Base-by-base conservation (phyloP, 2,888 invertebrate genomes). In the Dryadula phaetusa region DNA sequence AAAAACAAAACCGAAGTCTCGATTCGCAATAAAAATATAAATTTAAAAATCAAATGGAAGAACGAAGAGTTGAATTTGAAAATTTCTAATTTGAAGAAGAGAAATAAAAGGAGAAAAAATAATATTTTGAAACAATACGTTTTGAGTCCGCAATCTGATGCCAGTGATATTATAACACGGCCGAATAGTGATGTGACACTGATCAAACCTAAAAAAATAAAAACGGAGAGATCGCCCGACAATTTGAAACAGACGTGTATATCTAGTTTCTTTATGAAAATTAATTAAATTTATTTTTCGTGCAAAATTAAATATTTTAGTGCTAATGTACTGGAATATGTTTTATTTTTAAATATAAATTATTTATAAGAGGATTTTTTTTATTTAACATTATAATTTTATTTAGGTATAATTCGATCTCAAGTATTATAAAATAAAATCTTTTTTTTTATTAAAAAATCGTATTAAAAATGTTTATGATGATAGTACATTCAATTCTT, bases 191-290 rank as follows among this genome's bases (percentile, higher is more conserved):
- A 84, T 3, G 64, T 86, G 0, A 75, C 78, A 0, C 83, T 83
- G 0, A 61, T 77, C 0, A 87, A 80, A 62, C 80, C 75, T 42
- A 88, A 82, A 44, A 72, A 77, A 53, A 32, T 76, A 0, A 88
- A 82, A 69, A 72, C 66, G 0, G 82, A 83, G 1, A 87, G 81
- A 61, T 73, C 75, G 0, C 73, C 80, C 0, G 90, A 90, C 61
- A 84, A 84, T 42, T 73, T 88, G 1, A 79, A 84, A 7, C 92
- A 92, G 63, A 89, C 84, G 0, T 85, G 85, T 0, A 82, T 92
- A 20, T 76, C 83, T 5, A 87, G 73, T 25, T 91, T 90, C 69
- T 90, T 91, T 56, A 85, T 76, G 0, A 79, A 76, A 40, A 14
- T 69, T 12, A 70, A 49, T 58, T 60, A 3, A 52, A 28, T 28